A percentile compares a stretch with the other conserved stretches of the same genome.
Conservation (phyloP, 2,797 vertebrate species). For the Carcharodon carcharias region DNA sequence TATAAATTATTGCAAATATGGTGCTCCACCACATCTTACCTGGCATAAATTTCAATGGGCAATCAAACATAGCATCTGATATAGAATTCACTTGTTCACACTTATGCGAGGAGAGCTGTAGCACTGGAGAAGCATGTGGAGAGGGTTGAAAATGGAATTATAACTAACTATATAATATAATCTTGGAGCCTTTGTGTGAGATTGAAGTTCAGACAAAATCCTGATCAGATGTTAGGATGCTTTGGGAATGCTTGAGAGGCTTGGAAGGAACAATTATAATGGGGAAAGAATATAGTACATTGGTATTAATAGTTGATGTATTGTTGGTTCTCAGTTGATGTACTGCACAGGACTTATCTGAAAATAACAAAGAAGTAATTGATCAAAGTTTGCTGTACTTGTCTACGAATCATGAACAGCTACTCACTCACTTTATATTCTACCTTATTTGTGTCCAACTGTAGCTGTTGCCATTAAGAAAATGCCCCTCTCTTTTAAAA, state of each 20-base stretch:
- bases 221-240: background rate
- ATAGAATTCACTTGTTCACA: background rate
- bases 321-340: background rate
- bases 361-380: background rate
- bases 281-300: background rate
- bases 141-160: background rate
- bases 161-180: background rate
- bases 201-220: background rate
- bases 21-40: background rate
- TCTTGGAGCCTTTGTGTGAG: background rate
- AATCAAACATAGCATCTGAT: background rate
- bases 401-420: background rate
- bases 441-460: background rate
- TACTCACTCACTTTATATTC: background rate
- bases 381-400: background rate
- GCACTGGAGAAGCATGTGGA: background rate
- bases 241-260: background rate
- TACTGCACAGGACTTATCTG: background rate
- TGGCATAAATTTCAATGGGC: background rate
- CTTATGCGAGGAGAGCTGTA: background rate
- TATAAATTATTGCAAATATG: background rate
- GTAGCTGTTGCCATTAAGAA: background rate
- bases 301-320: background rate
- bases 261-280: background rate
- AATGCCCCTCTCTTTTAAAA: background rate